Base-by-base conservation (phyloP, 1,140 invertebrate genomes). In the Drosophila athabasca region DNA sequence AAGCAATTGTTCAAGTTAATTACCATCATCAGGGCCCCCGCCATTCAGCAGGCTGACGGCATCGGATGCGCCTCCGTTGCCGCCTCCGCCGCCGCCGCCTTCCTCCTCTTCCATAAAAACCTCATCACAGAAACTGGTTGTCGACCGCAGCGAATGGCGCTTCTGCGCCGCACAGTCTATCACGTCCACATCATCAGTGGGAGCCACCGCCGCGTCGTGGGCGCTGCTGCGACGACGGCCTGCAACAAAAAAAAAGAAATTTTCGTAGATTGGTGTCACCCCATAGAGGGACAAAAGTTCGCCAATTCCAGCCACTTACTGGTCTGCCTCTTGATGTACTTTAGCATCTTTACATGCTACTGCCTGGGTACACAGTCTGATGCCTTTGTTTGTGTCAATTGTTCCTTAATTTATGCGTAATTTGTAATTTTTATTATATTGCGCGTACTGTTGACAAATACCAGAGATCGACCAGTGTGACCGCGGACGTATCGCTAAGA, bases 81-180 rank as follows among this genome's bases (percentile, higher is more conserved):
- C 69, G 45, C 29, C 31, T 31, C 29, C 35, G 22, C 58, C 29
- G 17, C 31, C 29, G 41, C 62, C 50, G 45, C 46, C 70, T 29
- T 60, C 68, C 58, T 76, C 55, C 60, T 74, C 69, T 48, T 88
- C 85, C 58, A 91, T 75, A 51, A 90, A 90, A 39, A 91, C 61
- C 52, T 91, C 90, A 81, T 91, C 90, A 67, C 90, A 91, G 72
- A 91, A 91, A 79, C 90, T 91, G 62, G 90, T 91, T 77, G 90
- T 90, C 11, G 90, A 91, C 26, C 85, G 82, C 62, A 91, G 52
- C 44, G 90, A 91, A 71, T 90, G 74, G 50, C 90, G 90, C 59
- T 91, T 91, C 31, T 74, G 75, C 51, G 74, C 72, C 62, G 58
- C 57, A 41, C 62, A 66, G 46, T 72, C 76, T 50, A 53, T 64